Conservation (phyloP, 30 jellyfish, hydroid and myxozoan species). For the Aurelia aurita complex sp. Pacific region DNA sequence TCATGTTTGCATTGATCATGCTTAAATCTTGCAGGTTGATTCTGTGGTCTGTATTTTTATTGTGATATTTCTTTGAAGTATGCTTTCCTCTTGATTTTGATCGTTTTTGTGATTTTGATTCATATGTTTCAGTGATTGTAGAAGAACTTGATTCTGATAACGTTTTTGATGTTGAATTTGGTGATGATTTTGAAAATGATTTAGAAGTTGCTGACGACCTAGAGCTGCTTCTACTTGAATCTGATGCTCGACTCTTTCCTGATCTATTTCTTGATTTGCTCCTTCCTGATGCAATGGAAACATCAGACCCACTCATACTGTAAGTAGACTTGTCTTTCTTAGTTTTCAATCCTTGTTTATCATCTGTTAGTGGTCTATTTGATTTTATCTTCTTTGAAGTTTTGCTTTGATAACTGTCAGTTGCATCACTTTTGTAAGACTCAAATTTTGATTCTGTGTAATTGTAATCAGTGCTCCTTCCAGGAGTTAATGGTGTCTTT, state of each 20-base stretch:
- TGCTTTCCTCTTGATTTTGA: background rate
- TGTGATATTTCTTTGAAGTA: background rate
- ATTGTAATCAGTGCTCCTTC: constrained; percentile 41
- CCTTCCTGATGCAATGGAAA: background rate
- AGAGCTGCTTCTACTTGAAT: background rate
- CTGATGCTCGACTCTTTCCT: background rate
- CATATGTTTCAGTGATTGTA: background rate
- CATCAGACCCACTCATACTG: too few relatives aligned
- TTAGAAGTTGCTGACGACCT: background rate
- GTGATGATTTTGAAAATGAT: constrained; percentile 17
- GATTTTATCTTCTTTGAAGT: background rate
- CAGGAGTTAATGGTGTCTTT: constrained; percentile 40
- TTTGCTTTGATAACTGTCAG: background rate
- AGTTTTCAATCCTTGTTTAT: background rate
- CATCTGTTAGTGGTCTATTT: background rate
- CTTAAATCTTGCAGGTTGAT: constrained; percentile 20
- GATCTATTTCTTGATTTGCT: constrained; percentile 2
- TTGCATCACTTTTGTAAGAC: constrained; percentile 34
- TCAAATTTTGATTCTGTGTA: constrained; percentile 58
- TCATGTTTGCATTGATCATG: constrained; percentile 5
- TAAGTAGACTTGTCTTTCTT: background rate
- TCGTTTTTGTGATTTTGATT: background rate
- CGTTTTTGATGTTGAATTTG: background rate
- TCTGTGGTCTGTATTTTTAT: background rate
- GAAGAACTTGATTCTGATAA: constrained; percentile 12